Evolutionary conservation across 1,140 invertebrate species (phyloP).

Genomic region (Bombus terrestris): DNA sequence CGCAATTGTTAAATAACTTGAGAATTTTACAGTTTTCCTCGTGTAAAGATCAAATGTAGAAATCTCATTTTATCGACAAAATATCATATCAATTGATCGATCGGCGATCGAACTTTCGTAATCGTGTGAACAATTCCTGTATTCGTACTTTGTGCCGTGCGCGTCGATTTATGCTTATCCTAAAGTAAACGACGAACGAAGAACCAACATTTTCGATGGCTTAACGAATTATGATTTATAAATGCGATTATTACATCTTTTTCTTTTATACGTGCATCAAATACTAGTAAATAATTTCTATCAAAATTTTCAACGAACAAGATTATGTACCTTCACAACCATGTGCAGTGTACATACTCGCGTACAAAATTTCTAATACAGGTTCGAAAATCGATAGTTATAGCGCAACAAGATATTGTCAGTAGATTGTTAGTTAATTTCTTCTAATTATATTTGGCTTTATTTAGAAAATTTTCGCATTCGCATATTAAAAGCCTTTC

Average conservation of each 20-base stretch:
- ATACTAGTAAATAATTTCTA: neutral
- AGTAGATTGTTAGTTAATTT: neutral
- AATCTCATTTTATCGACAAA: conserved; percentile 12
- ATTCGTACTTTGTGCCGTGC: conserved; percentile 28
- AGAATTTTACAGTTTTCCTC: conserved; percentile 14
- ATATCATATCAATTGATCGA: neutral
- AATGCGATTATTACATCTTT: too few species aligned
- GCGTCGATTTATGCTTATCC: neutral
- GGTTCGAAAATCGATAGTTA: neutral
- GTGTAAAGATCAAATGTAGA: conserved; percentile 54
- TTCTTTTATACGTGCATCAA: neutral
- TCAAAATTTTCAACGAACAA: neutral
- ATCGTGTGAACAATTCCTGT: neutral
- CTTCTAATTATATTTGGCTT: neutral
- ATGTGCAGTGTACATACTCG: neutral
- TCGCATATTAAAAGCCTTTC: neutral
- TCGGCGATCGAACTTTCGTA: neutral
- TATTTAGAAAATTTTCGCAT: neutral
- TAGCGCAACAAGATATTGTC: neutral
- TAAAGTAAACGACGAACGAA: neutral
- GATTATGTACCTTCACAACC: neutral
- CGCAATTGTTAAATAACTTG: neutral
- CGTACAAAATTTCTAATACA: neutral
- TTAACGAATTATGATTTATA: neutral
- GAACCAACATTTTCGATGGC: neutral